These are phyloP conservation scores for Tetrapedia diversipes DNA, from an alignment of 2,888 invertebrate species.

Conservation along the genomic window DNA sequence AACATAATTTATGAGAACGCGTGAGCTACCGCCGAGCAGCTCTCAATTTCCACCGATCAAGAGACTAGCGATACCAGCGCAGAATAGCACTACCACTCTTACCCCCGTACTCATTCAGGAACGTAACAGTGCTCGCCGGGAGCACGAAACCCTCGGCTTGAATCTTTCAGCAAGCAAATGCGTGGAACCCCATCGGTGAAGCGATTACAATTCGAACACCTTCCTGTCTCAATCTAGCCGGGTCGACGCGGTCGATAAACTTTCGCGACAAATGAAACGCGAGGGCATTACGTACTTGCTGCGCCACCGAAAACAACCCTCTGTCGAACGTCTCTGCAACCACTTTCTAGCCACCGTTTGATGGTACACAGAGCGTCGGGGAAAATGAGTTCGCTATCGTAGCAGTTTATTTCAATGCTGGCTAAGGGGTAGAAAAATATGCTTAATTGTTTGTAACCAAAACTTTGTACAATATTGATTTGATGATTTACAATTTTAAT, in stretches of 20 bases:
- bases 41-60: constrained; percentile 19
- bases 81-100: neutral
- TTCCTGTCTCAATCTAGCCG: constrained; percentile 33
- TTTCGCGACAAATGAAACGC: constrained; percentile 57
- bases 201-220: constrained; percentile 51
- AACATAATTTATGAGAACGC: constrained; percentile 3
- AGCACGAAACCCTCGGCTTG: constrained; percentile 11
- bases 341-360: neutral
- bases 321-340: constrained; percentile 14
- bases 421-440: no score
- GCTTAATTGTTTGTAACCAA: no score
- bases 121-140: constrained; percentile 5
- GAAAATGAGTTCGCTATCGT: no score
- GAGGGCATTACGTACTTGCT: constrained; percentile 50
- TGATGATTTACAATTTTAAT: no score
- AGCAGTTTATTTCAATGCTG: no score
- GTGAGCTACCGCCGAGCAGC: neutral
- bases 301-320: constrained; percentile 11
- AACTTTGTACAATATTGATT: no score
- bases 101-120: constrained; percentile 3
- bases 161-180: constrained; percentile 30
- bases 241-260: constrained; percentile 53
- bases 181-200: constrained; percentile 21
- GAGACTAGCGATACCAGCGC: neutral
- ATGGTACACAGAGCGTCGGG: no score